Percentiles rank a stretch among this genome's conserved stretches.
These are phyloP conservation scores for Merops nubicus DNA, from an alignment of 2,113 vertebrate genomes.

Conservation along the genomic window DNA sequence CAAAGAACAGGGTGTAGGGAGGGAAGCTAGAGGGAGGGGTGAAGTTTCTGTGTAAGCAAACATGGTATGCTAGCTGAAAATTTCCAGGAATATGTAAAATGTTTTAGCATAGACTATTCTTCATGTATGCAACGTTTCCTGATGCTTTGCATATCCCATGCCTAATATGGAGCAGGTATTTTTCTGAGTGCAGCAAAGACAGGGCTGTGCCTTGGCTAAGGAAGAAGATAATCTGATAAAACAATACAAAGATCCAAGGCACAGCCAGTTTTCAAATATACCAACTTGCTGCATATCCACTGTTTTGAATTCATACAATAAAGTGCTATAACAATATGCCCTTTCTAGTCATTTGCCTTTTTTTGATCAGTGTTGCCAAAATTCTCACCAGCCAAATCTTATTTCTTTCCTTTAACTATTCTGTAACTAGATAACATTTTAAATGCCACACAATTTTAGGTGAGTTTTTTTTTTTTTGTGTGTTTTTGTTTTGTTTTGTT, in stretches of 20 bases:
- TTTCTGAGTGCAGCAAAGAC: not conserved
- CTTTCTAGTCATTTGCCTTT: not conserved
- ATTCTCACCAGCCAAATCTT: not conserved
- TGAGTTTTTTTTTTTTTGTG: too few relatives aligned
- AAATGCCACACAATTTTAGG: not conserved
- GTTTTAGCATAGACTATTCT: not conserved
- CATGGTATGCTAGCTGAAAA: not conserved
- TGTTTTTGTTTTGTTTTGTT: too few relatives aligned
- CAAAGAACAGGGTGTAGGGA: not conserved
- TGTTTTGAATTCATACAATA: not conserved
- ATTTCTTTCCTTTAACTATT: not conserved
- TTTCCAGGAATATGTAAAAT: not conserved
- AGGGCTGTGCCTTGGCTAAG: not conserved
- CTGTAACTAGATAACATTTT: not conserved
- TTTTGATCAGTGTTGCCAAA: not conserved
- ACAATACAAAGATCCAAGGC: not conserved
- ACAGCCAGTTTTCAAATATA: not conserved
- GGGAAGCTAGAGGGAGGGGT: not conserved
- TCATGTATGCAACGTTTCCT: not conserved
- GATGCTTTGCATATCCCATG: not conserved
- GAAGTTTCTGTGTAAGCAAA: not conserved
- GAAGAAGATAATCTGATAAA: not conserved
- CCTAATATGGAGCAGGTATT: not conserved
- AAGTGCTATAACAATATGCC: not conserved
- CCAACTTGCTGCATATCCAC: not conserved